Evolutionary conservation across 2,888 invertebrate species (phyloP).

Genomic region (Tetranychus truncatus): DNA sequence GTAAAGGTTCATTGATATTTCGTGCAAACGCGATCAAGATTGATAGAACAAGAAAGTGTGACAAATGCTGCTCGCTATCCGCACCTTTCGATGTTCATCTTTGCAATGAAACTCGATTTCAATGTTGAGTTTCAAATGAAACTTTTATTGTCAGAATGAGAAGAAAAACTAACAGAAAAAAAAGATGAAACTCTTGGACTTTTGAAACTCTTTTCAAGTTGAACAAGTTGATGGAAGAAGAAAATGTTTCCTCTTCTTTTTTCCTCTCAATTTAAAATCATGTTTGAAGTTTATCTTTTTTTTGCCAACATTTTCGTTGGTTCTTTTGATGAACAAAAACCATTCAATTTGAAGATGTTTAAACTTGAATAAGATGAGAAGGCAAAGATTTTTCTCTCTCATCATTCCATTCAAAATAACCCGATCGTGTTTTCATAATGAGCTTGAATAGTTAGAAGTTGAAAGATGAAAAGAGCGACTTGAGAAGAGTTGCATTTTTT

Average conservation of each 20-base stretch:
- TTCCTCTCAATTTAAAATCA: not conserved
- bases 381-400: not conserved
- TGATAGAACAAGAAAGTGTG: no score
- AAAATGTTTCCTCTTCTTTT: not conserved
- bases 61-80: no score
- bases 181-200: not conserved
- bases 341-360: slow-evolving; percentile 2
- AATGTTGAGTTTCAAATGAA: no score
- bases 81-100: no score
- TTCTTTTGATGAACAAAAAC: not conserved
- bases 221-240: not conserved
- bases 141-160: no score
- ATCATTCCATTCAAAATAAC: not conserved
- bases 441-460: not conserved
- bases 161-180: no score
- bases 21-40: no score
- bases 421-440: not conserved
- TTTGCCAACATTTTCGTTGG: not conserved
- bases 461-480: not conserved
- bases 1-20: no score
- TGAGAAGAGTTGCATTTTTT: not conserved
- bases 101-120: no score
- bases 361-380: not conserved
- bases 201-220: not conserved
- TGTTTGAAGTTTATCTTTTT: not conserved